Conservation (phyloP, 2,888 invertebrate species). For the Stomorhina lunata region DNA sequence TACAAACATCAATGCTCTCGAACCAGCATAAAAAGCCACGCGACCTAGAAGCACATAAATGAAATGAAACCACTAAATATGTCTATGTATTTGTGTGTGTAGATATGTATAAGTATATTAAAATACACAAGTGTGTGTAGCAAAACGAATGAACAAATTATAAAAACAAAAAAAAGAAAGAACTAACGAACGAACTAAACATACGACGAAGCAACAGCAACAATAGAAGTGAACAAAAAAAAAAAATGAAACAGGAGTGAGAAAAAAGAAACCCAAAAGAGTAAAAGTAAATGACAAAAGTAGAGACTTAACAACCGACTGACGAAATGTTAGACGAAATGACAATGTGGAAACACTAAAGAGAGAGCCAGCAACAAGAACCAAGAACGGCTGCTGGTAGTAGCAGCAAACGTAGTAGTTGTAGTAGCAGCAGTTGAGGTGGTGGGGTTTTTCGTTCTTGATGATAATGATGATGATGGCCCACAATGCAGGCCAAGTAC, state of each 20-base stretch:
- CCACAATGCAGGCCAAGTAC: slow-evolving; percentile 52
- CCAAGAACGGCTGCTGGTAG: not conserved
- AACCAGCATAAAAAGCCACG: slow-evolving; percentile 60
- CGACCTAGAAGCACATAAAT: slow-evolving; percentile 62
- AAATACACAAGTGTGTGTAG: not conserved
- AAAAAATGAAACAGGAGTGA: not conserved
- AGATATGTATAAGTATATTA: not conserved
- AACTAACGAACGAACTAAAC: not conserved
- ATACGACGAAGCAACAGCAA: slow-evolving; percentile 12
- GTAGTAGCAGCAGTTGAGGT: not conserved
- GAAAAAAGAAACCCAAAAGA: not conserved
- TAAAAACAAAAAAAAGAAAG: slow-evolving; percentile 1
- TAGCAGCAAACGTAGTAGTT: no score
- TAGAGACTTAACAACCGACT: not conserved
- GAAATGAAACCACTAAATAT: slow-evolving; percentile 50
- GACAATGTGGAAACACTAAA: not conserved
- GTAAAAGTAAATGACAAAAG: not conserved
- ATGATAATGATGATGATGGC: not conserved
- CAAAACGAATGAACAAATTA: slow-evolving; percentile 11
- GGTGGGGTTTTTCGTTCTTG: not conserved
- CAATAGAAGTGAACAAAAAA: not conserved
- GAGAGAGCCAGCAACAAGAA: not conserved
- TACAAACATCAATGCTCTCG: slow-evolving; percentile 43
- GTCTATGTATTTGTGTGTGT: not conserved
- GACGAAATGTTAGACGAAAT: not conserved